These are phyloP conservation scores for Anarsia innoxiella DNA, from an alignment of 2,888 invertebrate genomes.

Conservation along the genomic window DNA sequence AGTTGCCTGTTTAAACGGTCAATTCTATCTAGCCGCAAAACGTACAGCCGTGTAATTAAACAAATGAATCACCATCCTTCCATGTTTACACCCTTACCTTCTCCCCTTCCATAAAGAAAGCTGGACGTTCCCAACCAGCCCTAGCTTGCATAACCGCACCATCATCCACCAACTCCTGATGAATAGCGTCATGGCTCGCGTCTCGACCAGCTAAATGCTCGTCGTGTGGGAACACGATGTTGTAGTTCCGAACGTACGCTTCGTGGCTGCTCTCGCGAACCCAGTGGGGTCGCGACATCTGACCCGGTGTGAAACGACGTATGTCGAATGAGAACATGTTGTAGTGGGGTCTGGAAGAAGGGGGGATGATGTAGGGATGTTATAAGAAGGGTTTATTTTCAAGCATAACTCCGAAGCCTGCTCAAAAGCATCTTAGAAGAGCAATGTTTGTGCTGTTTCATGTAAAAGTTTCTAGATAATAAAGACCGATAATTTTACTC, in stretches of 20 bases:
- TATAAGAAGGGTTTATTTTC: too few species aligned
- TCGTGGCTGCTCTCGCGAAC: constrained; percentile 89
- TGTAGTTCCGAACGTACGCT: constrained; percentile 91
- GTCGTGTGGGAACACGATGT: constrained; percentile 84
- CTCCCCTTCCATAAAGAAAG: constrained; percentile 79
- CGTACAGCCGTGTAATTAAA: too few species aligned
- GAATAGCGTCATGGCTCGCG: constrained; percentile 59
- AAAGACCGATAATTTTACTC: too few species aligned
- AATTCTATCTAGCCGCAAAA: too few species aligned
- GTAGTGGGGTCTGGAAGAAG: constrained; percentile 84
- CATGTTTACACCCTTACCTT: constrained; percentile 39
- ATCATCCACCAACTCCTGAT: constrained; percentile 78
- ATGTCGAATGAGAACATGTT: constrained; percentile 93
- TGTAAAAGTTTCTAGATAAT: too few species aligned
- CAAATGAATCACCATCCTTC: too few species aligned
- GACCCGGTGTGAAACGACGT: constrained; percentile 84
- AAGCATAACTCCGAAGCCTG: too few species aligned
- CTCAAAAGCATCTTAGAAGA: too few species aligned
- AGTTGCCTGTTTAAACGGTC: too few species aligned
- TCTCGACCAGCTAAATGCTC: constrained; percentile 87
- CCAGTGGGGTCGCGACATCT: constrained; percentile 84
- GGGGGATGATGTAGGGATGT: too few species aligned
- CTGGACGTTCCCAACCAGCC: constrained; percentile 92
- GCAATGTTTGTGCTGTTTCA: too few species aligned
- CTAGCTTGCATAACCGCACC: constrained; percentile 93